These are phyloP conservation scores for Potorous gilbertii DNA, from an alignment of 2,797 vertebrate genomes.

Conservation along the genomic window DNA sequence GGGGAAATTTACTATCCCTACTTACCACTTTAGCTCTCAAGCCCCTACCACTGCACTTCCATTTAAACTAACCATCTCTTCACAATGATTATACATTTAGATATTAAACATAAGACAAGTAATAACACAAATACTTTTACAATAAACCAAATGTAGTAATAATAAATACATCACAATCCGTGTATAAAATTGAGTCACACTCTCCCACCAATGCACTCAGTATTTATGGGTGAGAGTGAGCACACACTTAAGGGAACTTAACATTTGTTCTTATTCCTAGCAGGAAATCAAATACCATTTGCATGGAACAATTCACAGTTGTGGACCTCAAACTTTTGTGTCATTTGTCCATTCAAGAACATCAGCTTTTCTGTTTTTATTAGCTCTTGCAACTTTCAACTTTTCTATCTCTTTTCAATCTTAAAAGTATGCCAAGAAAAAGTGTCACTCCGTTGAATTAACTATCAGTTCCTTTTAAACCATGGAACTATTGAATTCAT, in stretches of 20 bases:
- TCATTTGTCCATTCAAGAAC: background rate
- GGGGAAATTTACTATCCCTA: background rate
- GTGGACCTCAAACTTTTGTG: background rate
- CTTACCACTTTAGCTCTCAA: background rate
- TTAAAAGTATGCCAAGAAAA: background rate
- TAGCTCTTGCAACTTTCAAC: background rate
- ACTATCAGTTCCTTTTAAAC: background rate
- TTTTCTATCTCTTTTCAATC: background rate
- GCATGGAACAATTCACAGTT: background rate
- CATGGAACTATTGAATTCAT: background rate
- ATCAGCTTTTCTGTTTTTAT: background rate
- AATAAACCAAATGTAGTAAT: background rate
- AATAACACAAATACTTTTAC: background rate
- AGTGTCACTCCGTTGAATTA: background rate
- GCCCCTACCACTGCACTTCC: background rate
- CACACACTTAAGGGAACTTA: background rate
- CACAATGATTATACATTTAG: background rate
- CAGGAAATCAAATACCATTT: background rate
- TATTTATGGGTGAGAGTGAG: background rate
- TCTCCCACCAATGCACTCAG: background rate
- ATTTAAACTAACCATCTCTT: background rate
- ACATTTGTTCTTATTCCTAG: background rate
- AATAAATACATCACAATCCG: background rate
- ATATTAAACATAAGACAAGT: background rate
- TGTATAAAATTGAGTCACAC: background rate